A percentile compares a stretch with the other conserved stretches of the same genome.
Conservation (phyloP, 2,888 invertebrate genomes). For the Phortica magna region DNA sequence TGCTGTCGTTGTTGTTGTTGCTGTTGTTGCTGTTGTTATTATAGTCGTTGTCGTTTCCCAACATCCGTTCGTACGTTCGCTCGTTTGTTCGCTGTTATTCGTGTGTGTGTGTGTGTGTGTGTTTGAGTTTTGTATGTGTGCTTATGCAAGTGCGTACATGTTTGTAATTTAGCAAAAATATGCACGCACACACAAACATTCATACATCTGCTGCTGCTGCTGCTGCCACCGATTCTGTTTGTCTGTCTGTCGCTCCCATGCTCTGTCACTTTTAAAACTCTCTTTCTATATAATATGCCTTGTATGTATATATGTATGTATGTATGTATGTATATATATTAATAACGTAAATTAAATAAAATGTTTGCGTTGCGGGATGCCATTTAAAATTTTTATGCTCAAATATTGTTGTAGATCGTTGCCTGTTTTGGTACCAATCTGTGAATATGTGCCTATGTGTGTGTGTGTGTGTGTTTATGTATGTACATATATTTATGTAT, state of each 20-base stretch:
- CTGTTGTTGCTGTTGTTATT: not conserved
- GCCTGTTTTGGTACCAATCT: not conserved
- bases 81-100: conserved; percentile 7
- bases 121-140: not conserved
- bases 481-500: not conserved
- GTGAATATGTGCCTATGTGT: not conserved
- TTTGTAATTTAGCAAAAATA: conserved; percentile 51
- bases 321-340: conserved; percentile 10
- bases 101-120: not conserved
- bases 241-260: not conserved
- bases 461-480: not conserved
- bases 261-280: no score
- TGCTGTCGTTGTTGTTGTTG: not conserved
- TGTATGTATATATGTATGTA: not conserved
- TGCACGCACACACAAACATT: conserved; percentile 26
- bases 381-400: conserved; percentile 28
- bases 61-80: not conserved
- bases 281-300: no score
- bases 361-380: conserved; percentile 33
- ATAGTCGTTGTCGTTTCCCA: no score
- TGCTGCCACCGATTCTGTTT: not conserved
- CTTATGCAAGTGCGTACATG: conserved; percentile 22
- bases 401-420: not conserved
- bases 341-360: conserved; percentile 33
- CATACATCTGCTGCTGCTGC: conserved; percentile 10